phyloP scores from a whole-genome alignment of 2,888 invertebrate genomes.

The Agrochola lychnidis region DNA sequence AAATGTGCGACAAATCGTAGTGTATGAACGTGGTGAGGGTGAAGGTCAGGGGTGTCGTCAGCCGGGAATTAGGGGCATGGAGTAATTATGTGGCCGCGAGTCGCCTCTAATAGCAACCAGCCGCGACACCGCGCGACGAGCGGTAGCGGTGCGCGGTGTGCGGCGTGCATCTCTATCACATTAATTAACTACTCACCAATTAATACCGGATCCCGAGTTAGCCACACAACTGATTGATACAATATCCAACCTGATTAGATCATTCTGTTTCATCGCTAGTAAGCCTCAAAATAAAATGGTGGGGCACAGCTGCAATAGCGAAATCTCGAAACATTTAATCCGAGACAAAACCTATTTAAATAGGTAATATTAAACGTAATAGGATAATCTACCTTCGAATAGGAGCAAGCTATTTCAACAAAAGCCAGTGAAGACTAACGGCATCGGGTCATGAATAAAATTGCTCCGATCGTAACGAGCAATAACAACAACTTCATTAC shows the following conservation, averaged over 20 bases:
- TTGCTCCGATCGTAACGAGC: conserved; percentile 58
- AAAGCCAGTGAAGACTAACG: conserved; percentile 43
- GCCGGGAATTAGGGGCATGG: conserved; percentile 62
- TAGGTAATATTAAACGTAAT: conserved; percentile 61
- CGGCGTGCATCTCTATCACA: background rate
- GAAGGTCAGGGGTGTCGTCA: conserved; percentile 53
- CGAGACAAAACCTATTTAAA: conserved; percentile 59
- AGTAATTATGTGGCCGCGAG: conserved; percentile 63
- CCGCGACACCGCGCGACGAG: conserved; percentile 8
- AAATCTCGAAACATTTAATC: conserved; percentile 51
- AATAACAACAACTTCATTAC: conserved; percentile 71
- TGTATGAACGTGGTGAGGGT: conserved; percentile 25
- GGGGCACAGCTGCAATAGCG: conserved; percentile 49
- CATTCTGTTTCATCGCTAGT: conserved; percentile 23
- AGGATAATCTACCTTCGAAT: conserved; percentile 54
- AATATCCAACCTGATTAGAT: conserved; percentile 23
- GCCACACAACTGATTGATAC: conserved; percentile 7
- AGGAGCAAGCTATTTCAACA: conserved; percentile 46
- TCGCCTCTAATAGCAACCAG: conserved; percentile 12
- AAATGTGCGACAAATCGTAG: conserved; percentile 5
- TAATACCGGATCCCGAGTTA: background rate
- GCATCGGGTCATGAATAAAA: conserved; percentile 51
- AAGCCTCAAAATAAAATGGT: conserved; percentile 36
- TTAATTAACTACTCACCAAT: conserved; percentile 28
- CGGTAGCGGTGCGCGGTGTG: background rate